Base-by-base conservation (phyloP, 2,888 invertebrate genomes). In the Lampropteryx suffumata region DNA sequence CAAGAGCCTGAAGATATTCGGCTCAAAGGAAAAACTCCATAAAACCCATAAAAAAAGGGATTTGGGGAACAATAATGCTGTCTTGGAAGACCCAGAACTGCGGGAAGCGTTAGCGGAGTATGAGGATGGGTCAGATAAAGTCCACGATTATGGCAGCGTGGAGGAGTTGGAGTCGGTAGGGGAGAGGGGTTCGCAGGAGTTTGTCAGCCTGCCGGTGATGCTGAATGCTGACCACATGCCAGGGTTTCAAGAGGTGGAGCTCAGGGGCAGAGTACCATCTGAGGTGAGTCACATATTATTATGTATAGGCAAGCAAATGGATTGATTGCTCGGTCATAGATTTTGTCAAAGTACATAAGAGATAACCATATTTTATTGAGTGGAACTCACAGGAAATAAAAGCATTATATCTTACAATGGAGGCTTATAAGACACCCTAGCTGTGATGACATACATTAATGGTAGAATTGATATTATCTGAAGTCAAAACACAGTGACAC, bases 21-120 rank as follows among this genome's bases (percentile, higher is more conserved):
- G 91, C 0, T 90, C 90, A 0, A 90, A 91, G 55, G 91, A 92
- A 69, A 91, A 91, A 69, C 76, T 92, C 12, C 82, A 91, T 57
- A 90, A 90, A 66, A 75, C 86, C 21, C 83, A 85, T 55, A 87
- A 90, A 69, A 84, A 86, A 73, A 82, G 80, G 53, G 90, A 91
- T 56, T 69, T 90, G 55, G 84, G 82, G 30, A 90, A 89, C 65
- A 92, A 89, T 51, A 90, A 89, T 80, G 90, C 84, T 44, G 88
- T 84, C 61, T 72, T 88, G 62, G 84, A 91, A 81, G 83, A 92
- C 79, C 84, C 86, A 1, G 89, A 87, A 62, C 57, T 84, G 50
- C 74, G 82, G 36, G 82, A 88, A 35, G 39, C 43, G 9, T 35
- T 52, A 69, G 72, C 77, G 62, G 87, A 79, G 60, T 86, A 76